Percentiles rank a stretch among this genome's conserved stretches.
Evolutionary conservation across 1,140 invertebrate genomes (phyloP).

Genomic region (Meloidogyne hapla): DNA sequence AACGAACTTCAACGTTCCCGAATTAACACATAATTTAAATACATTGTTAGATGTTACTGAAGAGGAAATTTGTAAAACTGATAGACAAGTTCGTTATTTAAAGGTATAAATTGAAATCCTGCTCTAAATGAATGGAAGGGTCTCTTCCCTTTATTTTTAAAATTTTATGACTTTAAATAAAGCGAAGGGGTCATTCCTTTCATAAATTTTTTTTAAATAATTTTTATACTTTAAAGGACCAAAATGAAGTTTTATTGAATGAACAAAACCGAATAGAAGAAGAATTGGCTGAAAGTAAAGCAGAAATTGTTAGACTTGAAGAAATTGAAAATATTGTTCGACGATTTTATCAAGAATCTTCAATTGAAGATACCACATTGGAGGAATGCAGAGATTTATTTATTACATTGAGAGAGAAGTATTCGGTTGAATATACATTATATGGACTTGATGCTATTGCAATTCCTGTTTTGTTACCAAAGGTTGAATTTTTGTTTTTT

Average conservation of each 20-base stretch:
- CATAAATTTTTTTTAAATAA: not conserved
- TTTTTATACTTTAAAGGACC: slow-evolving; percentile 69
- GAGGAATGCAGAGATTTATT: slow-evolving; percentile 76
- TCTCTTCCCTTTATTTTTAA: not conserved
- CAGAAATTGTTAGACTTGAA: slow-evolving; percentile 35
- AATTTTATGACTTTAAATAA: too few relatives aligned
- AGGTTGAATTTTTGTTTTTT: too few relatives aligned
- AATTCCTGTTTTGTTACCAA: slow-evolving; percentile 66
- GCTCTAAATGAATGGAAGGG: not conserved
- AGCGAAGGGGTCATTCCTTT: not conserved
- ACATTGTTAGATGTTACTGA: slow-evolving; percentile 79
- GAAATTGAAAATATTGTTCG: slow-evolving; percentile 39
- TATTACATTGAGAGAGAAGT: slow-evolving; percentile 72
- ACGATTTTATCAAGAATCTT: slow-evolving; percentile 29
- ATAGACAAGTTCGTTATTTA: slow-evolving; percentile 76
- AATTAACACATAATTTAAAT: slow-evolving; percentile 87
- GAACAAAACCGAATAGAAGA: slow-evolving; percentile 72
- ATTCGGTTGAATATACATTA: slow-evolving; percentile 68
- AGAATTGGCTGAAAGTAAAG: slow-evolving; percentile 21
- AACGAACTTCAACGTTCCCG: slow-evolving; percentile 74
- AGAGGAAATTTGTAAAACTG: slow-evolving; percentile 87
- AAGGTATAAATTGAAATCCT: slow-evolving; percentile 65
- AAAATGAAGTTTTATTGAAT: slow-evolving; percentile 66
- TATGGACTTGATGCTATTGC: slow-evolving; percentile 67
- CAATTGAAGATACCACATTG: slow-evolving; percentile 64